These are phyloP conservation scores for Onychomys torridus DNA, from an alignment of 2,797 vertebrate genomes.

Conservation along the genomic window DNA sequence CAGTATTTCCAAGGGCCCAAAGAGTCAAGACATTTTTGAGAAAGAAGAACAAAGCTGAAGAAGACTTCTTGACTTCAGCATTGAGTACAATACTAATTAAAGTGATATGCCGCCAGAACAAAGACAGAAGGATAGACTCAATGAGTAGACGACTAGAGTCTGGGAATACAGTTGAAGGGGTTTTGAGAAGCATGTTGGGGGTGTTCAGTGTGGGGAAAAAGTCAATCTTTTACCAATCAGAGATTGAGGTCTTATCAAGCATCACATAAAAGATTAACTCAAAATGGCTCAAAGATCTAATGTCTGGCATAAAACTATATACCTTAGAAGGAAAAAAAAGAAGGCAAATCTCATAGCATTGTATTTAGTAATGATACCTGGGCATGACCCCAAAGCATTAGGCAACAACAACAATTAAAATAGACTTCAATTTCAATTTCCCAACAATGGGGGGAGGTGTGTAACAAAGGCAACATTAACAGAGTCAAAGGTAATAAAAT, in stretches of 20 bases:
- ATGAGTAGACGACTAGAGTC: background rate
- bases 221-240: background rate
- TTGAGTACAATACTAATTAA: background rate
- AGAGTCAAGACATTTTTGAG: background rate
- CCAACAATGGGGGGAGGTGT: background rate
- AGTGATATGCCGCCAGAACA: background rate
- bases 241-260: background rate
- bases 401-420: background rate
- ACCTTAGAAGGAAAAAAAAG: background rate
- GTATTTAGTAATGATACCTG: background rate
- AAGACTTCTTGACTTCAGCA: background rate
- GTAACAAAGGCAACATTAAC: background rate
- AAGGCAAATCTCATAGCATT: background rate
- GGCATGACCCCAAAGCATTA: background rate
- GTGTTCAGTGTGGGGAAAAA: background rate
- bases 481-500: background rate
- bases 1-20: background rate
- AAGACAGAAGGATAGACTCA: background rate
- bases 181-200: background rate
- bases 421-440: background rate
- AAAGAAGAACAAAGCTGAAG: background rate
- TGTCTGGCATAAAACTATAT: background rate
- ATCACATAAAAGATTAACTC: background rate
- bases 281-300: background rate
- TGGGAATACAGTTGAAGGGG: background rate